Evolutionary conservation across 2,888 invertebrate genomes (phyloP), one percentile per base, ranked within the genome.

Genomic region (Drosophila ustulata): DNA sequence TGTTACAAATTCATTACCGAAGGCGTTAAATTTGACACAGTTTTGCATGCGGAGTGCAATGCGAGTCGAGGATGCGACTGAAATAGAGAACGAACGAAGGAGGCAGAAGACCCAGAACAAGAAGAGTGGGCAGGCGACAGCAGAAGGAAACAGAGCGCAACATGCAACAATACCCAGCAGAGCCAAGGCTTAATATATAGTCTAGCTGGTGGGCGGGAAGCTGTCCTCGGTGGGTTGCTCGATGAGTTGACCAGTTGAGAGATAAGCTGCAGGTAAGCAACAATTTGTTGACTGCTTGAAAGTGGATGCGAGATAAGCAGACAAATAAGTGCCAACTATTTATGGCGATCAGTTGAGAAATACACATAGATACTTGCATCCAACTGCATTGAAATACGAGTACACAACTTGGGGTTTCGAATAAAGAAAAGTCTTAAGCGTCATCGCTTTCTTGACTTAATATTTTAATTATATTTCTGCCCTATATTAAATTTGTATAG

Each of bases 1-100:
- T 89, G 80, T 87, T 89, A 87, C 85, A 85, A 85, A 85, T 85
- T 86, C 89, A 86, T 86, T 89, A 88, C 86, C 86, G 82, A 80
- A 88, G 89, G 86, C 89, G 89, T 86, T 88, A 80, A 86, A 85
- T 86, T 84, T 89, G 89, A 86, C 86, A 86, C 85, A 86, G 82
- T 86, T 86, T 83, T 83, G 88, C 88, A 80, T 85, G 83, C 65
- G 49, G 46, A 62, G 50, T 76, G 75, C 75, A 78, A 25, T 52
- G 39, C 53, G 37, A 71, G 62, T 7, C 7, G 37, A 53, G 63
- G 25, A 49, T 52, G 50, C 26, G 47, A 50, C 34, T 45, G 13
- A 34, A 23, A 26, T 34, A 11, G 3, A 37, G 61, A 34, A 39
- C 7, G 46, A 6, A 51, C 9, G 46, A 50, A 23, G 37, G 50